Evolutionary conservation across 1,140 invertebrate genomes (phyloP).

Genomic region (Venturia canescens): DNA sequence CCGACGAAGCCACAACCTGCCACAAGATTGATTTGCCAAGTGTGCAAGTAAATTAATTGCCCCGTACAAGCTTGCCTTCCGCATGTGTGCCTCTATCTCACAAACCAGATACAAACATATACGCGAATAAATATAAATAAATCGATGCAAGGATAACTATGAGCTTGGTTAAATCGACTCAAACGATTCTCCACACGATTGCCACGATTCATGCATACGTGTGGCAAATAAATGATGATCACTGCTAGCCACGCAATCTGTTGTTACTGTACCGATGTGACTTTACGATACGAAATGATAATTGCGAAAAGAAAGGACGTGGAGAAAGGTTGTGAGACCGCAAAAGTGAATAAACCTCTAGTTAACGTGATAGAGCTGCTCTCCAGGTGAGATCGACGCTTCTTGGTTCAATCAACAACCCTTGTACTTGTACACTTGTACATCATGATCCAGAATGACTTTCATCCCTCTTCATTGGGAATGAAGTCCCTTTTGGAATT

Average conservation of each 20-base stretch:
- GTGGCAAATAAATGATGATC: conserved; percentile 41
- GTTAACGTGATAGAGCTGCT: conserved; percentile 29
- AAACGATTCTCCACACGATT: conserved; percentile 38
- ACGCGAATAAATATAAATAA: background rate
- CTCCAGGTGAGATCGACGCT: conserved; percentile 11
- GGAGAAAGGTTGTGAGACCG: background rate
- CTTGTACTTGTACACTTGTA: background rate
- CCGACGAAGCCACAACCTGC: conserved; percentile 48
- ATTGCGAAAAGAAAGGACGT: background rate
- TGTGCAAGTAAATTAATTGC: conserved; percentile 62
- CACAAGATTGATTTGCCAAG: conserved; percentile 68
- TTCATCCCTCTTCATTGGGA: background rate
- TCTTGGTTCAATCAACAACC: conserved; percentile 26
- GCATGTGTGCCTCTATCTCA: background rate
- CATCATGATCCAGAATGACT: background rate
- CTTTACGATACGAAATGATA: conserved; percentile 8
- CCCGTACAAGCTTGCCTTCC: conserved; percentile 13
- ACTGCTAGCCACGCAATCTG: conserved; percentile 16
- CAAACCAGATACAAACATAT: background rate
- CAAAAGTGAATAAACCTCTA: background rate
- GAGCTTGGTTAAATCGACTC: conserved; percentile 9
- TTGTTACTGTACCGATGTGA: conserved; percentile 1
- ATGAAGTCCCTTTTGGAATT: background rate
- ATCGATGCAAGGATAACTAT: background rate
- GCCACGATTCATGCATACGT: conserved; percentile 22